Evolutionary conservation across 2,113 vertebrate species (phyloP), one percentile per base, ranked within the genome.

Genomic region (Gadus chalcogrammus): DNA sequence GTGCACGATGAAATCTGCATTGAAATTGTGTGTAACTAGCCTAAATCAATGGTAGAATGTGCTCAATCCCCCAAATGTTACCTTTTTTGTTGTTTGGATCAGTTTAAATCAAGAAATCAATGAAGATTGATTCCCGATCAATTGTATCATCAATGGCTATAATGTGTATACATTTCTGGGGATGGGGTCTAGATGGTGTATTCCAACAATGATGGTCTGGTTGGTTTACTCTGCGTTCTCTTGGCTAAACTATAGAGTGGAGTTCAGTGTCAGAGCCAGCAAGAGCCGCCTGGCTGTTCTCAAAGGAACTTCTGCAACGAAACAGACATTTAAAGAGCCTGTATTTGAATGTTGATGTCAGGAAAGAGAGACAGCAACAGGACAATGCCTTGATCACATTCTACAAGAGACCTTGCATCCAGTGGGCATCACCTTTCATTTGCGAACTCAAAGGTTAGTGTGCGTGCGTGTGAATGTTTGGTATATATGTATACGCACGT

Each of bases 281-380:
- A 72, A 38, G 64, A 61, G 82, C 78, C 1, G 18, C 42, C 2
- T 61, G 62, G 67, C 42, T 81, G 0, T 77, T 81, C 71, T 72
- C 64, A 61, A 68, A 77, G 64, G 68, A 74, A 0, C 74, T 84
- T 22, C 63, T 82, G 1, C 56, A 76, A 18, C 64, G 64, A 13
- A 38, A 42, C 68, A 74, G 64, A 61, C 52, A 67, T 8, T 74
- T 24, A 15, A 61, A 58, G 0, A 13, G 12, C 35, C 42, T 83
- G 1, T 66, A 15, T 67, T 72, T 84, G 24, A 70, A 64, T 3
- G 5, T 86, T 66, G 78, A 86, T 61, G 60, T 86, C 69, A 70
- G 72, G 12, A 53, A 68, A n/a, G 76, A 72, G 62, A 71, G 65
- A 16, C 64, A 75, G 63, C 22, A 71, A 53, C 82, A 87, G 48